phyloP scores from a whole-genome alignment of 2,888 invertebrate species.

The Mechanitis mazaeus region DNA sequence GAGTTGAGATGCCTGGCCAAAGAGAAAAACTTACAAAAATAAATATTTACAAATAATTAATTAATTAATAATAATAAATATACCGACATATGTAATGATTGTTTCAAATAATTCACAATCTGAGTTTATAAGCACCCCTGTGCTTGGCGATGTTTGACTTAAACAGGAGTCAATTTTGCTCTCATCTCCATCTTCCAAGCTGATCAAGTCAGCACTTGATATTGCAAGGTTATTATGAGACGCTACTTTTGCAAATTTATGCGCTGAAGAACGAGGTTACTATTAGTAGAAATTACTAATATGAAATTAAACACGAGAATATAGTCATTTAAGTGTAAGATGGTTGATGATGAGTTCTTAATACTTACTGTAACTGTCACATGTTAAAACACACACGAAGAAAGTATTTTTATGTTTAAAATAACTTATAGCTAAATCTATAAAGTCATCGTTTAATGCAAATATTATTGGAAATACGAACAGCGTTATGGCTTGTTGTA shows the following conservation, averaged over 20 bases:
- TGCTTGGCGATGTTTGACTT: slow-evolving; percentile 13
- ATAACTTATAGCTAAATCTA: slow-evolving; percentile 39
- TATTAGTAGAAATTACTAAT: too few species aligned
- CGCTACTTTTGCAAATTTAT: slow-evolving; percentile 10
- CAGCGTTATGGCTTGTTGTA: slow-evolving; percentile 20
- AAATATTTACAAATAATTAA: not conserved
- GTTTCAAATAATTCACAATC: slow-evolving; percentile 35
- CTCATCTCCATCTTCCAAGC: not conserved
- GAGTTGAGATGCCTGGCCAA: slow-evolving; percentile 46
- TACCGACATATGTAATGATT: slow-evolving; percentile 42
- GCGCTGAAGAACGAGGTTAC: too few species aligned
- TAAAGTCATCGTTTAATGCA: slow-evolving; percentile 25
- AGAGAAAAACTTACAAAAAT: not conserved
- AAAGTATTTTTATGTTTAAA: slow-evolving; percentile 33
- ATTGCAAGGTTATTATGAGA: slow-evolving; percentile 11
- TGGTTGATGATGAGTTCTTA: not conserved
- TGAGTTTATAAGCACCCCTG: slow-evolving; percentile 35
- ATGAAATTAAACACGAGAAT: not conserved
- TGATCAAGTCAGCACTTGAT: slow-evolving; percentile 11
- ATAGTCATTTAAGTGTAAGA: not conserved
- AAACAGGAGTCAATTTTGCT: slow-evolving; percentile 22
- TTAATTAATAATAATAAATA: not conserved
- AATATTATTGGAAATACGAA: slow-evolving; percentile 24
- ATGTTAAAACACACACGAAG: slow-evolving; percentile 40
- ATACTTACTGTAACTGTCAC: slow-evolving; percentile 25